Evolutionary conservation across 2,797 vertebrate species (phyloP), one percentile per base, ranked within the genome.

Genomic region (Cichlasoma orientale): DNA sequence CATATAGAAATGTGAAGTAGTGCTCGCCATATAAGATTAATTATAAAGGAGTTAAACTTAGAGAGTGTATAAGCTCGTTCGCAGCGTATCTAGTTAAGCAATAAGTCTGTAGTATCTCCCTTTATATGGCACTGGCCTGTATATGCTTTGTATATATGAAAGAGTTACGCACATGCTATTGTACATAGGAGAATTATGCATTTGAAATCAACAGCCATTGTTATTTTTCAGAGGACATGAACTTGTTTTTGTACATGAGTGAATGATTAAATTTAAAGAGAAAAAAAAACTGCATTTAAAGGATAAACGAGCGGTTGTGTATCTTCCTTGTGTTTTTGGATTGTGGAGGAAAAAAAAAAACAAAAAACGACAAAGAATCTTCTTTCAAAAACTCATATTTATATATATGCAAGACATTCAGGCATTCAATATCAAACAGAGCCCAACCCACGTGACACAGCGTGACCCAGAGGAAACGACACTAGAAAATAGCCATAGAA

Each of bases 31-130:
- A 89, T 91, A 91, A 90, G 88, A 89, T 89, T 82, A 88, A 47
- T 70, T 92, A 83, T 86, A 90, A 68, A 86, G 86, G 86, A 92
- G 79, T 89, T 87, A 81, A 89, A 85, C 75, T 83, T 93, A 91
- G 87, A 92, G 86, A 86, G 89, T 89, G 77, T 89, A 70, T 88
- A 92, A 92, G 88, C 87, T 91, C 79, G 89, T 90, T 91, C 90
- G 86, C 93, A 92, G 92, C 91, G 93, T 95, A 95, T 95, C 92
- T 94, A 95, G 94, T 95, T 93, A 93, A 96, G 95, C 95, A 96
- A 96, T 96, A 96, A 96, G 91, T 94, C 94, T 95, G 92, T 95
- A 92, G 93, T 93, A 82, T 94, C 84, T 94, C 90, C 92, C 92
- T 95, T 95, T 95, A 94, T 94, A 94, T 92, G 91, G 88, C 92